Conservation (phyloP, 2,888 invertebrate genomes). For the Fissipunctia ypsillon region DNA sequence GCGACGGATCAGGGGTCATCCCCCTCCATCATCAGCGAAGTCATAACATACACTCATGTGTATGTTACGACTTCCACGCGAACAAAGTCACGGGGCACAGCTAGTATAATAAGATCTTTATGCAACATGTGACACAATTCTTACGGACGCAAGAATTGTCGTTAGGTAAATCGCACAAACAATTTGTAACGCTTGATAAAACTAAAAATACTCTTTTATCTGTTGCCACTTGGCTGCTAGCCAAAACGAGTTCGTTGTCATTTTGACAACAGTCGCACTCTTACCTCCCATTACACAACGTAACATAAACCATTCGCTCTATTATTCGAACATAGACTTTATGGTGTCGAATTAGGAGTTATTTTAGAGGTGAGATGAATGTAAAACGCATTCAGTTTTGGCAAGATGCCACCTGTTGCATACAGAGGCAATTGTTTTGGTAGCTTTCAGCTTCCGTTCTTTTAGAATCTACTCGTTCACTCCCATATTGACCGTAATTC, state of each 20-base stretch:
- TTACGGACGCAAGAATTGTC: conserved; percentile 20
- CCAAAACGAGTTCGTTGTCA: conserved; percentile 74
- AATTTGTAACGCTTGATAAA: conserved; percentile 46
- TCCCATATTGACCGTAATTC: background rate
- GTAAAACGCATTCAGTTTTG: conserved; percentile 64
- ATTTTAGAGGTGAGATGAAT: background rate
- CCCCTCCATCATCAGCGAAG: no score
- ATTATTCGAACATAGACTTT: conserved; percentile 33
- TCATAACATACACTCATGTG: no score
- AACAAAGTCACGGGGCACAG: no score
- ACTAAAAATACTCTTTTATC: conserved; percentile 57
- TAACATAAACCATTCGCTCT: background rate
- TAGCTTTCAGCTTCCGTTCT: conserved; percentile 43
- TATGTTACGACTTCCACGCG: no score
- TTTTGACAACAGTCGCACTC: conserved; percentile 66
- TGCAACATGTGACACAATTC: conserved; percentile 17
- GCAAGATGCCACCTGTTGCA: conserved; percentile 66
- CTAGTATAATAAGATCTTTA: no score
- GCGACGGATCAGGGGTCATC: no score
- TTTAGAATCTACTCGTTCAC: conserved; percentile 13
- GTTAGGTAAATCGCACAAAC: conserved; percentile 24
- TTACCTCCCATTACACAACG: background rate
- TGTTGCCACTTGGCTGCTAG: conserved; percentile 60
- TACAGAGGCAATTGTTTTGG: conserved; percentile 42
- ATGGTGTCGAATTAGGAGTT: background rate